These are phyloP conservation scores for Lophura swinhoii DNA, from an alignment of 2,797 vertebrate species.

Conservation along the genomic window DNA sequence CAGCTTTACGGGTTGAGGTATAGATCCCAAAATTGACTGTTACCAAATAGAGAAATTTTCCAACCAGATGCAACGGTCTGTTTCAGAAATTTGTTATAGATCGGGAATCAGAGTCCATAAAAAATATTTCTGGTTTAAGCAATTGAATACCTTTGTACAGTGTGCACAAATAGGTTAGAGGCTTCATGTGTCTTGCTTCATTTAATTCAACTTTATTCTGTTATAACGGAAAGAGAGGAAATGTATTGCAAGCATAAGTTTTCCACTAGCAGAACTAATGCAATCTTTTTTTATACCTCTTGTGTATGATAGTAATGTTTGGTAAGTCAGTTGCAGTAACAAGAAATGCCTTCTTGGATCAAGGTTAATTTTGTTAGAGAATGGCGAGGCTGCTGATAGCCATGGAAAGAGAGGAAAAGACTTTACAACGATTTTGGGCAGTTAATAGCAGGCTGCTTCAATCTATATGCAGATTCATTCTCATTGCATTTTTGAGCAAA, in stretches of 20 bases:
- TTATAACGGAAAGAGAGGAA: not conserved
- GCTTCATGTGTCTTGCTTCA: not conserved
- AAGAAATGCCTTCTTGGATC: not conserved
- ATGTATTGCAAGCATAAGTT: not conserved
- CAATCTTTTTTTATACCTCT: not conserved
- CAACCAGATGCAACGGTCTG: not conserved
- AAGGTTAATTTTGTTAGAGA: constrained; percentile 21
- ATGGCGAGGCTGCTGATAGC: not conserved
- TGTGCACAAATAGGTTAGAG: not conserved
- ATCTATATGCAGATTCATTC: not conserved
- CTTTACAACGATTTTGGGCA: not conserved
- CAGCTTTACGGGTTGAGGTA: not conserved
- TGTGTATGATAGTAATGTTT: not conserved
- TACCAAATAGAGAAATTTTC: not conserved
- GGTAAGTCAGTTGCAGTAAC: not conserved
- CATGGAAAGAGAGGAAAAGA: not conserved
- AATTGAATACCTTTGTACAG: not conserved
- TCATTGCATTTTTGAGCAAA: not conserved
- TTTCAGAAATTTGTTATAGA: not conserved
- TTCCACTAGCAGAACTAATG: not conserved
- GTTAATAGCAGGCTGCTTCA: not conserved
- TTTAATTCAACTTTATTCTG: constrained; percentile 12
- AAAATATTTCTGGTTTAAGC: not conserved
- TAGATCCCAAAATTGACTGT: not conserved
- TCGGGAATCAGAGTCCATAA: not conserved